Base-by-base conservation (phyloP, 2,797 vertebrate species). In the Paramormyrops hopkinsi region DNA sequence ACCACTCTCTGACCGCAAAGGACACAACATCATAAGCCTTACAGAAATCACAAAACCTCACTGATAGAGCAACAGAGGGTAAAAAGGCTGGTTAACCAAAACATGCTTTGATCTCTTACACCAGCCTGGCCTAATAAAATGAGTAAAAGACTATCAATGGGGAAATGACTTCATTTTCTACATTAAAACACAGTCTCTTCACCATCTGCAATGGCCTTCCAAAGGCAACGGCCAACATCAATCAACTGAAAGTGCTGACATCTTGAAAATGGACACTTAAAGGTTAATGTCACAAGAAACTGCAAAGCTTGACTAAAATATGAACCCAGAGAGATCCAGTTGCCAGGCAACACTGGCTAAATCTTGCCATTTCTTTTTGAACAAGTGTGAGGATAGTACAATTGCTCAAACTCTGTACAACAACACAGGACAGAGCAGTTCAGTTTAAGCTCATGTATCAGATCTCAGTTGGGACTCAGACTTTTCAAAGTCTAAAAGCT, bases 301-400 rank as follows among this genome's bases (percentile, higher is more conserved):
- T 22, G 73, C 86, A 73, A 51, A 88, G 76, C 76, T 54, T 84
- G 73, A 88, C 54, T 84, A 87, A 86, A 65, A 89, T 53, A 69
- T 69, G 83, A 86, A 44, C 44, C 73, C 69, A 51, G 73, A 83
- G 65, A 84, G 41, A 88, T 88, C 76, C 48, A 56, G 89, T 90
- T 88, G 89, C 86, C 79, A 88, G 87, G 89, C 89, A 90, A 90
- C 89, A 51, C 53, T 51, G 37, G 53, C 82, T 50, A 62, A 88
- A 83, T 65, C 54, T 85, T 41, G 76, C 76, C 41, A 65, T 69
- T n/a, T 85, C 89, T 90, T 19, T 56, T 41, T 51, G 46, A 62
- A 73, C 69, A 48, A 29, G 29, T 84, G 86, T 14, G 22, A 88
- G 73, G 73, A 85, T 37, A 41, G 22, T 54, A 50, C 14, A 73